Base-by-base conservation (phyloP, 1,140 invertebrate genomes). In the Propsilocerus akamusi region DNA sequence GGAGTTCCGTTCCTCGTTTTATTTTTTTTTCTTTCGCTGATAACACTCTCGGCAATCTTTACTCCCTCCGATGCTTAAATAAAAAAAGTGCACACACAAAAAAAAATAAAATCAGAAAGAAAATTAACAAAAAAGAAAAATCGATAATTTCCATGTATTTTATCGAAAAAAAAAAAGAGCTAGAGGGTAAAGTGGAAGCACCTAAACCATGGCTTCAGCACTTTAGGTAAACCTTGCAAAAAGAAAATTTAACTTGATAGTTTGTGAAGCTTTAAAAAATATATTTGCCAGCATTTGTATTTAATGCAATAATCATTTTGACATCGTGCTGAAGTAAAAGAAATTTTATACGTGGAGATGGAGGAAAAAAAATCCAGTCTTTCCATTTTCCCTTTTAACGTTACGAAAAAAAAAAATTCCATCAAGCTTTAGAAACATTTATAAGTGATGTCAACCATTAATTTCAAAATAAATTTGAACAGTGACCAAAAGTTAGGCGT, bases 101-200 rank as follows among this genome's bases (percentile, higher is more conserved):
- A 41, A 14, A 41, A 20, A 20, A 41, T 14, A 20, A 41, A 41
- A n/a, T n/a, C n/a, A n/a, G n/a, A n/a, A n/a, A n/a, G n/a, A 41
- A 41, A 41, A 41, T 41, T 41, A 41, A 41, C 34, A 41, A 41
- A 41, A 41, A 41, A 41, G 34, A 41, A 41, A 41, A 41, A 41
- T 41, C 34, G 34, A 41, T 41, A 41, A 41, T 41, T 41, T 41
- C 34, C 34, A 41, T 41, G 34, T 41, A 41, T 41, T 41, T 41
- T 41, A 41, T 41, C 34, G 34, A 41, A 41, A 14, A 14, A 41
- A 41, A 41, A 41, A 37, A 37, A 37, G 20, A 37, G 32, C n/a
- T n/a, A n/a, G n/a, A n/a, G n/a, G n/a, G n/a, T n/a, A n/a, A n/a
- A n/a, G n/a, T n/a, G n/a, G n/a, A n/a, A n/a, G n/a, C n/a, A n/a